phyloP scores from a whole-genome alignment of 2,797 vertebrate genomes.

The Centroberyx gerrardi region DNA sequence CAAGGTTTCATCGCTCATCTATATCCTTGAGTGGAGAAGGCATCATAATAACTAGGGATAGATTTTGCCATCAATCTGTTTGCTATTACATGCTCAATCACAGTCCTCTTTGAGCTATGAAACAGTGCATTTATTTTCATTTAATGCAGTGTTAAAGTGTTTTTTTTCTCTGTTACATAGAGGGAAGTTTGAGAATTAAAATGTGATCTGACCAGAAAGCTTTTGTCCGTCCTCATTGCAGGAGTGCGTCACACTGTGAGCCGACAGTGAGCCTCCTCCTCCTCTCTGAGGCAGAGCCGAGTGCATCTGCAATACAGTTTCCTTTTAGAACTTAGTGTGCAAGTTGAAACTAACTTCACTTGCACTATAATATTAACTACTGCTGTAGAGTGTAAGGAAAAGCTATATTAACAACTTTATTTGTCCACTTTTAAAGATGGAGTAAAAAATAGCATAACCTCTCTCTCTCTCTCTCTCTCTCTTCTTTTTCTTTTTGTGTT shows the following conservation, averaged over 20 bases:
- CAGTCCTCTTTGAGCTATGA: constrained; percentile 61
- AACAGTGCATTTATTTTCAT: constrained; percentile 56
- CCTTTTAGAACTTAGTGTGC: constrained; percentile 55
- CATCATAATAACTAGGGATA: background rate
- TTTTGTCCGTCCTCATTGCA: constrained; percentile 42
- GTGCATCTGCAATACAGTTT: constrained; percentile 48
- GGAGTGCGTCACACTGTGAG: constrained; percentile 17
- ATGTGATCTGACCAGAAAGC: constrained; percentile 15
- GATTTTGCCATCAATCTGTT: constrained; percentile 26
- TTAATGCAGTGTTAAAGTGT: constrained; percentile 33
- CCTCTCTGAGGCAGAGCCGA: constrained; percentile 31
- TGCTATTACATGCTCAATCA: constrained; percentile 49
- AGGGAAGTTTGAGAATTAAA: constrained; percentile 37
- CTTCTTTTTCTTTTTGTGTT: constrained; percentile 72
- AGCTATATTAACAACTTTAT: constrained; percentile 46
- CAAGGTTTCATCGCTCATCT: background rate
- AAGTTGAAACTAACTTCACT: constrained; percentile 41
- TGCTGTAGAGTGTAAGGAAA: constrained; percentile 47
- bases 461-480: constrained; percentile 46
- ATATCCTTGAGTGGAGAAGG: background rate
- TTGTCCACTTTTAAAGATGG: constrained; percentile 66
- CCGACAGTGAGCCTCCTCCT: background rate
- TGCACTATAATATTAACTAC: constrained; percentile 23
- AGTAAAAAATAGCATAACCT: constrained; percentile 62
- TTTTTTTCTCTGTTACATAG: constrained; percentile 47